Percentiles rank a stretch among this genome's conserved stretches.
Conservation (phyloP, 2,113 vertebrate species). For the Nipponia nippon region DNA sequence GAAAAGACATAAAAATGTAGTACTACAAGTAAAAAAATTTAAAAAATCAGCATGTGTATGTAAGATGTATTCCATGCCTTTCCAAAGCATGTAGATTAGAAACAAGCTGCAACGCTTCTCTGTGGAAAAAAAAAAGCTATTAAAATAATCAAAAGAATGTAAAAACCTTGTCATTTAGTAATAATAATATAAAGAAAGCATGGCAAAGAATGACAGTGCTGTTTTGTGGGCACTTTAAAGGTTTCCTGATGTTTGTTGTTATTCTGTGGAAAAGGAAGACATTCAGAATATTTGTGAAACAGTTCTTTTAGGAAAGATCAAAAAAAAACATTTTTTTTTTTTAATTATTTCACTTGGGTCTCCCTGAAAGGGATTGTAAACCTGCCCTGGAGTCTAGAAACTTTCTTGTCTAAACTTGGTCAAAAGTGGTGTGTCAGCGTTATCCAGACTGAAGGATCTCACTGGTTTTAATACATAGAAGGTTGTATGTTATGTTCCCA, state of each 20-base stretch:
- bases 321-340: not conserved
- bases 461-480: not conserved
- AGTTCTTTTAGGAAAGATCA: not conserved
- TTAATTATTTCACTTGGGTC: not conserved
- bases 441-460: not conserved
- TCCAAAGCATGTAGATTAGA: not conserved
- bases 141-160: not conserved
- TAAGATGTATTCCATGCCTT: not conserved
- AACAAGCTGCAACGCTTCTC: not conserved
- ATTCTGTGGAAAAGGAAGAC: not conserved
- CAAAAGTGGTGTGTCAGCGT: not conserved
- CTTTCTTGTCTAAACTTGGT: not conserved
- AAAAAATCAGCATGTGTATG: not conserved
- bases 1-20: not conserved
- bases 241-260: not conserved
- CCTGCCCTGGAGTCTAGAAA: not conserved
- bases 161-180: not conserved
- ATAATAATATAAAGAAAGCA: not conserved
- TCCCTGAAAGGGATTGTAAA: not conserved
- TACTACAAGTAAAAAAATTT: not conserved
- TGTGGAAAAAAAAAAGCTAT: not conserved
- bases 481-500: not conserved
- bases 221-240: not conserved
- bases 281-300: not conserved
- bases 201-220: not conserved